A percentile compares a stretch with the other conserved stretches of the same genome.
These are phyloP conservation scores for Falco biarmicus DNA, from an alignment of 2,797 vertebrate genomes.

Conservation along the genomic window DNA sequence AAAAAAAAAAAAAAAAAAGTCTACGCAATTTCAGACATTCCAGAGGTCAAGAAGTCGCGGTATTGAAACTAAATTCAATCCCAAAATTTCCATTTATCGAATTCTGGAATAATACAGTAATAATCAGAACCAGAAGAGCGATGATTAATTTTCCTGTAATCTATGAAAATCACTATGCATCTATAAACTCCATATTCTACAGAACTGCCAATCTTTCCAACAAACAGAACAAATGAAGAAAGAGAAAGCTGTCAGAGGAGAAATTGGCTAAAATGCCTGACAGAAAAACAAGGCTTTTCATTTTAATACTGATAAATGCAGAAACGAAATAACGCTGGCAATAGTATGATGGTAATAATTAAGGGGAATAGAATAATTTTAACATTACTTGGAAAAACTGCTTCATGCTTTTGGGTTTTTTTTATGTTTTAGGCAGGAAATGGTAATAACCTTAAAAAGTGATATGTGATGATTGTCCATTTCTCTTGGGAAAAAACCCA, in stretches of 20 bases:
- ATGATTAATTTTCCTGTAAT: neutral
- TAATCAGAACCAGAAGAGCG: neutral
- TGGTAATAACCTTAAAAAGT: neutral
- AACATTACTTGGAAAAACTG: neutral
- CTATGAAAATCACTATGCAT: neutral
- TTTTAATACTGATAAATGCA: conserved; percentile 5
- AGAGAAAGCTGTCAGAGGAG: neutral
- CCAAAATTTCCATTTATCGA: neutral
- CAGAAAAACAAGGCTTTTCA: neutral
- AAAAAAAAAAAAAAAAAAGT: neutral
- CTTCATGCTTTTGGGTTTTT: neutral
- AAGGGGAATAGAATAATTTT: neutral
- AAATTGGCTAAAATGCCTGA: neutral
- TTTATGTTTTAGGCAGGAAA: neutral
- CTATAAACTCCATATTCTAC: neutral
- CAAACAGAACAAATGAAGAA: neutral
- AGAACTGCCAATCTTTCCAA: neutral
- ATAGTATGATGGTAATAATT: neutral
- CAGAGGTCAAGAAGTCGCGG: neutral
- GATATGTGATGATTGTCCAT: neutral
- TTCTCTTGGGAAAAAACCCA: neutral
- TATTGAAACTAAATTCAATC: neutral
- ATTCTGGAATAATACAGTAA: neutral
- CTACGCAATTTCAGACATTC: neutral
- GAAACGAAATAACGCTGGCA: conserved; percentile 24